Evolutionary conservation across 2,113 vertebrate genomes (phyloP), one percentile per base, ranked within the genome.

Genomic region (Tetrax tetrax): DNA sequence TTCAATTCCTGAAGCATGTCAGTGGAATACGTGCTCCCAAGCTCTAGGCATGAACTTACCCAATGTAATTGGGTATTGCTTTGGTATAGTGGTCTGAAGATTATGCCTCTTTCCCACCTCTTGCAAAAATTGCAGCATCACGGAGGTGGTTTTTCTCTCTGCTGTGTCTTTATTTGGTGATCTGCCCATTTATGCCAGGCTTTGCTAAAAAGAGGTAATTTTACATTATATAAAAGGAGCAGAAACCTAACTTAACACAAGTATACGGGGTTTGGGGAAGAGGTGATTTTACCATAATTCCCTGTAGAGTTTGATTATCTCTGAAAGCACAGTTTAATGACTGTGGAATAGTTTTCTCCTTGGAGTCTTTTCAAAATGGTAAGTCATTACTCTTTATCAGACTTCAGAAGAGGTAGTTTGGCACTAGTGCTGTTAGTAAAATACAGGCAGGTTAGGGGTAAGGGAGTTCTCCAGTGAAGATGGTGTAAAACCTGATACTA

Each of bases 321-420:
- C 51, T 37, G 85, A 87, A 86, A 95, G 51, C 74, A 45, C 29
- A 31, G 31, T 84, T 75, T 79, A 90, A 82, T 90, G 74, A 38
- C 37, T 70, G 9, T 84, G 61, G 57, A 82, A 83, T 7, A 31
- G 41, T 90, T 90, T 93, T 61, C n/a, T 82, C 41, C 74, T 92
- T 75, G 61, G 68, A 95, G 65, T 54, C 61, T 82, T 95, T 92
- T 90, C 65, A 87, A 66, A 70, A 20, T 54, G 77, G 51, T 89
- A 95, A 57, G 65, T 90, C 70, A 59, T 50, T 82, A 35, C 56
- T 92, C 70, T 92, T 75, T 66, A 87, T 89, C 82, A 77, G 69
- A 12, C 51, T 91, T 24, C 31, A 54, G 78, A 63, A 79, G 82
- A 74, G 60, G 45, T 47, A 65, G 60, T 37, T 85, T 90, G 93